These are phyloP conservation scores for Lamellibrachia columna DNA, from an alignment of 2,888 invertebrate species.

Conservation along the genomic window DNA sequence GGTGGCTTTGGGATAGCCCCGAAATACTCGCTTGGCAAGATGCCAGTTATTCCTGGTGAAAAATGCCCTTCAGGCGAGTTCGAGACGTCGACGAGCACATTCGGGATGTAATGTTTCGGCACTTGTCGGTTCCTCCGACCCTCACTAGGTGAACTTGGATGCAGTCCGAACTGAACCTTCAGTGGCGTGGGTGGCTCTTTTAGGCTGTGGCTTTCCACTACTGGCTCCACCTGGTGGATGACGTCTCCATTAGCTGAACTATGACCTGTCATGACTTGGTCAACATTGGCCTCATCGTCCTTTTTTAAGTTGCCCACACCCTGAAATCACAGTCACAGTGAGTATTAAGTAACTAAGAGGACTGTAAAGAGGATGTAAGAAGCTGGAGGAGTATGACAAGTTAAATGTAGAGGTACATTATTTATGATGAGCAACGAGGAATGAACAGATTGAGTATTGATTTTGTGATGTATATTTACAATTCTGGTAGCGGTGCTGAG, in stretches of 20 bases:
- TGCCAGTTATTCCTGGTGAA: not conserved
- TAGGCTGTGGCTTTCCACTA: not conserved
- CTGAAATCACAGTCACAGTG: not conserved
- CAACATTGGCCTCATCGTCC: not conserved
- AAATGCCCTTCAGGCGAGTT: not conserved
- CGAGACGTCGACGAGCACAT: not conserved
- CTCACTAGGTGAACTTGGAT: not conserved
- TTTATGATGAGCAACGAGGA: too few species aligned
- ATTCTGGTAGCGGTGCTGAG: too few species aligned
- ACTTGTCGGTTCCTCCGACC: not conserved
- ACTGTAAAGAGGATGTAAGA: too few species aligned
- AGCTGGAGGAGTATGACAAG: too few species aligned
- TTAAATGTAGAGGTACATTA: too few species aligned
- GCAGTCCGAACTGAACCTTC: not conserved
- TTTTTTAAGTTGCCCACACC: not conserved
- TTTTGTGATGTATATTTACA: too few species aligned
- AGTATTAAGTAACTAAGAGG: not conserved
- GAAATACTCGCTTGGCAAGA: not conserved
- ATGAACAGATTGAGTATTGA: too few species aligned
- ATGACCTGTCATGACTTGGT: not conserved
- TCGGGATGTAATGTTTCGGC: not conserved
- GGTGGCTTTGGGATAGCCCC: not conserved
- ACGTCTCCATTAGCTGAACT: not conserved
- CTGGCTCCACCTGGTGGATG: not conserved
- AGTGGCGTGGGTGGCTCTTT: not conserved